Base-by-base conservation (phyloP, 2,113 vertebrate genomes). In the Lagenorhynchus albirostris region DNA sequence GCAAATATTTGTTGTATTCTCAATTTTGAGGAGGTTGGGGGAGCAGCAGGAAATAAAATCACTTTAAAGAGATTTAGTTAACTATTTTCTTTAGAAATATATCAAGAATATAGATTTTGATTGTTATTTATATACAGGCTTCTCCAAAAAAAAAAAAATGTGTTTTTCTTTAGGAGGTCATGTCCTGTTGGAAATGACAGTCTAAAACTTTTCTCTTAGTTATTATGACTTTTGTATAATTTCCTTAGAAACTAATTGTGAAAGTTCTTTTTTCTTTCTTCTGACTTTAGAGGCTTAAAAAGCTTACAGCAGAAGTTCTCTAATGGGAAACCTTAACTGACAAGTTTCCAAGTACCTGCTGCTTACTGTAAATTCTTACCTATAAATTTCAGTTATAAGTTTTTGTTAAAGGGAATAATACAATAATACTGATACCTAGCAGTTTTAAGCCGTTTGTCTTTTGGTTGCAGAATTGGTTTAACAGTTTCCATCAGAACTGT, bases 1-100 rank as follows among this genome's bases (percentile, higher is more conserved):
- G 97, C 97, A 98, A 98, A 97, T 98, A 98, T 98, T 98, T 97
- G 98, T 94, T 96, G 84, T 97, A 80, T 73, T 97, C 92, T 95
- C 83, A 90, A 55, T 96, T 92, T 96, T 96, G 68, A 96, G 77
- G 76, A 87, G 85, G 89, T 41, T 95, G 89, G 74, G 83, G 79
- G 89, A 96, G 70, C 65, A 95, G 95, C 94, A 97, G 97, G 98
- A 98, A 97, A 94, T 97, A 89, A 97, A 94, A 87, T 97, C 96
- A 97, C 73, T 94, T 53, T 87, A 81, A 92, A 97, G 83, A 93
- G 94, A 97, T 89, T 91, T 58, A n/a, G 86, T 83, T 93, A 89
- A 95, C 79, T 94, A 90, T 93, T 89, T 92, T 80, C 81, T 95
- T 96, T 83, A 89, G 82, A 89, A 96, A 88, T 86, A 70, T 68